phyloP scores from a whole-genome alignment of 2,113 vertebrate genomes.

The Lamprotornis superbus region DNA sequence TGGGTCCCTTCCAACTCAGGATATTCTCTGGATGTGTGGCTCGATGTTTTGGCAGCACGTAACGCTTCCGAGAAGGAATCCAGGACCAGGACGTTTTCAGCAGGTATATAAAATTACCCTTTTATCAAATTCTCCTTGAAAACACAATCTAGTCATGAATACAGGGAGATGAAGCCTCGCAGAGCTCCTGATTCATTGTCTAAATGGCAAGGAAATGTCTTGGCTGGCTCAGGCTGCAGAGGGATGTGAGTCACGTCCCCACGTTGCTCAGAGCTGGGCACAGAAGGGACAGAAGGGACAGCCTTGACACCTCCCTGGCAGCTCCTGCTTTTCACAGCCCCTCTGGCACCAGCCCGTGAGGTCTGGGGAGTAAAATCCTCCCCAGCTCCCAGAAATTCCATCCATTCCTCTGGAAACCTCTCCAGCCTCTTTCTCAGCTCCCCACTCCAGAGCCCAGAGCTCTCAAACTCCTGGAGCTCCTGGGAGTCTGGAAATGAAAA shows the following conservation, averaged over 20 bases:
- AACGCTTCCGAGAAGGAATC: not conserved
- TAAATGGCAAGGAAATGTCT: not conserved
- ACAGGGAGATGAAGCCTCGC: not conserved
- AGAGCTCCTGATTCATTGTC: slow-evolving; percentile 2
- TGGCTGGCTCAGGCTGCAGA: not conserved
- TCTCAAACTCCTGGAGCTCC: not conserved
- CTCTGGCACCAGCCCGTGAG: not conserved
- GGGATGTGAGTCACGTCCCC: slow-evolving; percentile 1
- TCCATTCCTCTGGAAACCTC: not conserved
- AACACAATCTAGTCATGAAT: not conserved
- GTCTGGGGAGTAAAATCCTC: not conserved
- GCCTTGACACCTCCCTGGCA: not conserved
- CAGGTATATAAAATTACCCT: not conserved
- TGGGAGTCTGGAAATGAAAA: not conserved
- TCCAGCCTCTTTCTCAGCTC: not conserved
- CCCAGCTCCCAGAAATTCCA: not conserved
- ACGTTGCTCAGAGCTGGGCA: not conserved
- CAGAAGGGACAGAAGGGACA: slow-evolving; percentile 1
- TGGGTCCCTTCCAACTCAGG: not conserved
- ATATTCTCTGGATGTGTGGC: not conserved
- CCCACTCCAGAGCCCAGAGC: rapidly evolving
- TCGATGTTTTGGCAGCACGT: not conserved
- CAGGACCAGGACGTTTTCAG: not conserved
- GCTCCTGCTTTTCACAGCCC: not conserved
- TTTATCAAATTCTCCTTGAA: not conserved